Percentiles rank a stretch among this genome's conserved stretches.
phyloP scores from a whole-genome alignment of 2,888 invertebrate species.

The Trichogramma evanescens region DNA sequence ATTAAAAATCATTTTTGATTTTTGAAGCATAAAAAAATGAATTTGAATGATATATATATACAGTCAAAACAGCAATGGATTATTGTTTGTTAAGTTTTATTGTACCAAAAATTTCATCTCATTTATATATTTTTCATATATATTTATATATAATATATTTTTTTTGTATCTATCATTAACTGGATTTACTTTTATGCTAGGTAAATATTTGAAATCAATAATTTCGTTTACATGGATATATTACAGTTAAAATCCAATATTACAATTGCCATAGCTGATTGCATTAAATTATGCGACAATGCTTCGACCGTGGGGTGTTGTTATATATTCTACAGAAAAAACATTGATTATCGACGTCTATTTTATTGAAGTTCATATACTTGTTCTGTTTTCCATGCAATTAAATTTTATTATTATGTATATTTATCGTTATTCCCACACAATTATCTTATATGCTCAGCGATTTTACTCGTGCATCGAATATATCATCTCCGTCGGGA shows the following conservation, averaged over 20 bases:
- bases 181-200: conserved; percentile 20
- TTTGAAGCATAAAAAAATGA: no score
- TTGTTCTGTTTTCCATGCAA: conserved; percentile 14
- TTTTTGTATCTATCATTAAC: conserved; percentile 18
- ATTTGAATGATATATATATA: no score
- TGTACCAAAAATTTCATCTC: conserved; percentile 23
- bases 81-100: conserved; percentile 18
- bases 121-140: conserved; percentile 16
- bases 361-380: conserved; percentile 1
- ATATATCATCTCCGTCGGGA: no score
- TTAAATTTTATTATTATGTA: conserved; percentile 10
- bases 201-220: conserved; percentile 21
- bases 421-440: conserved; percentile 11
- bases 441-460: conserved; percentile 13
- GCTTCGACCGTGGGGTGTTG: not conserved
- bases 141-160: conserved; percentile 21
- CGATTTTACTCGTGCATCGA: conserved; percentile 6
- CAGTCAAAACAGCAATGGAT: no score
- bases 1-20: no score
- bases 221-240: no score
- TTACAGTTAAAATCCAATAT: no score
- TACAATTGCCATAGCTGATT: no score
- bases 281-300: not conserved
- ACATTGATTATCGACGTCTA: conserved; percentile 22
- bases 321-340: not conserved